Conservation (phyloP, 2,888 invertebrate genomes). For the Dinocampus coccinellae region DNA sequence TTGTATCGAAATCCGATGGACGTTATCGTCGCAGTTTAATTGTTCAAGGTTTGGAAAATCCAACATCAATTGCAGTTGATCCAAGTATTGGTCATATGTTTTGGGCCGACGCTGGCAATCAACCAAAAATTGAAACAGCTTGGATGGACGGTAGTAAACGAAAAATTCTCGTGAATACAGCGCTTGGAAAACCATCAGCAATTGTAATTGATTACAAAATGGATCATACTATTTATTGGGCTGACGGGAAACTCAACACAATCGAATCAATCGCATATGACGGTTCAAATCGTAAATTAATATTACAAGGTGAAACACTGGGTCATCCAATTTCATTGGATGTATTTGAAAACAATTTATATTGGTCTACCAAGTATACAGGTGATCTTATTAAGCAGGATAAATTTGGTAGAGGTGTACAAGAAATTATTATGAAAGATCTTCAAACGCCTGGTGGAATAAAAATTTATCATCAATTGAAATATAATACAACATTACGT, state of each 20-base stretch:
- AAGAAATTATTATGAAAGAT: conserved; percentile 84
- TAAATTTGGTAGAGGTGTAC: conserved; percentile 96
- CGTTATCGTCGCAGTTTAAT: conserved; percentile 87
- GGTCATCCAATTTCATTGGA: conserved; percentile 90
- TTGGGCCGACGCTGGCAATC: conserved; percentile 94
- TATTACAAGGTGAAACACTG: conserved; percentile 80
- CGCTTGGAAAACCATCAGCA: conserved; percentile 89
- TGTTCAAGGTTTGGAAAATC: conserved; percentile 84
- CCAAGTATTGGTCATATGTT: conserved; percentile 88
- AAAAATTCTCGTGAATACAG: conserved; percentile 83
- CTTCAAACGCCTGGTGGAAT: conserved; percentile 89
- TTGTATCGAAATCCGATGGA: conserved; percentile 91
- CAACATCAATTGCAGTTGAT: conserved; percentile 90
- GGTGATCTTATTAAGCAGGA: conserved; percentile 92
- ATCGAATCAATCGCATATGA: conserved; percentile 90
- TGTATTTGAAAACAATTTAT: conserved; percentile 92
- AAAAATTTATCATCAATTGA: conserved; percentile 85
- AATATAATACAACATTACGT: conserved; percentile 82
- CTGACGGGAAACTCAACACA: conserved; percentile 91
- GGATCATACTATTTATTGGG: conserved; percentile 94
- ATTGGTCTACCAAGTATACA: conserved; percentile 92
- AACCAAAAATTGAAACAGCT: conserved; percentile 92
- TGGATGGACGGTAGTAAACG: conserved; percentile 98
- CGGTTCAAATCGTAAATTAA: conserved; percentile 80
- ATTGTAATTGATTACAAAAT: conserved; percentile 91